phyloP scores from a whole-genome alignment of 2,797 vertebrate species.

The Microhierax caerulescens region DNA sequence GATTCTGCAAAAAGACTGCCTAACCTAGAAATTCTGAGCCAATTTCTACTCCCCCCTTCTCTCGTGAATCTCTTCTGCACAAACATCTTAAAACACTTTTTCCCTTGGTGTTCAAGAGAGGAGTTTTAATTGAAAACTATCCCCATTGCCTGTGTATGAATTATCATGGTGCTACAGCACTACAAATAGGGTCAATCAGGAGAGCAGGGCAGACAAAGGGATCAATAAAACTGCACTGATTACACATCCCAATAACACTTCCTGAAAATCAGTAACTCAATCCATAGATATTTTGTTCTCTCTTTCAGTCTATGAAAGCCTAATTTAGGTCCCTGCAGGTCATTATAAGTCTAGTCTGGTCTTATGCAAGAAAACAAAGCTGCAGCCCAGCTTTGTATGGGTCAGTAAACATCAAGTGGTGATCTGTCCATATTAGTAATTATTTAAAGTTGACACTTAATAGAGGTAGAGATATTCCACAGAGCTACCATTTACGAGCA shows the following conservation, averaged over 20 bases:
- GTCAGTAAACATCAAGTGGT: background rate
- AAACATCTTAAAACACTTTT: background rate
- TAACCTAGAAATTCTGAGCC: background rate
- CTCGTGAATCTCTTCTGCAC: background rate
- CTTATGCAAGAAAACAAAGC: background rate
- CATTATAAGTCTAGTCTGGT: background rate
- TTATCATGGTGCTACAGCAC: background rate
- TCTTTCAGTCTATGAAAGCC: background rate
- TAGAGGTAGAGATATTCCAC: background rate
- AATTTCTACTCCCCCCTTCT: background rate
- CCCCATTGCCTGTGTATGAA: background rate
- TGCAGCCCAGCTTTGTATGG: background rate
- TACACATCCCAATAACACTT: background rate
- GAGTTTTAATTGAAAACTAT: background rate
- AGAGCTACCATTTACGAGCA: background rate
- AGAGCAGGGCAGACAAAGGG: rapidly evolving
- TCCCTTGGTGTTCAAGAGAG: background rate
- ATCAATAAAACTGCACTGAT: background rate
- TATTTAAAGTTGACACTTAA: background rate
- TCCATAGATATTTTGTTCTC: background rate
- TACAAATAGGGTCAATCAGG: background rate
- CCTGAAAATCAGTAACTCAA: background rate
- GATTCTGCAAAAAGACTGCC: background rate
- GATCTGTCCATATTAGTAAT: background rate
- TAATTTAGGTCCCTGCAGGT: background rate